These are phyloP conservation scores for Parus major DNA, from an alignment of 2,113 vertebrate genomes.

Conservation along the genomic window DNA sequence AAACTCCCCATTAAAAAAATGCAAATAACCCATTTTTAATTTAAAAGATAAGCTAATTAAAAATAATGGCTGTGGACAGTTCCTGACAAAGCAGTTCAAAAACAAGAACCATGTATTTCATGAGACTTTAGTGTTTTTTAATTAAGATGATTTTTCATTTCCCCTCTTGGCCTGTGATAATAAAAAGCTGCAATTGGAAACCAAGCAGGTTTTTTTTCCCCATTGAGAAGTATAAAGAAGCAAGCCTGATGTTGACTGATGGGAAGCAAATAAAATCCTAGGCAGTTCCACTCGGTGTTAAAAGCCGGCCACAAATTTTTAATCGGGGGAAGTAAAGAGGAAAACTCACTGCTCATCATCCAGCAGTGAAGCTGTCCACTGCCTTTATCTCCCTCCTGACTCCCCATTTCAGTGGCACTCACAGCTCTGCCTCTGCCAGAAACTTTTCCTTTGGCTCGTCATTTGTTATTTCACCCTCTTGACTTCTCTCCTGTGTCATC, in stretches of 20 bases:
- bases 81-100: conserved; percentile 67
- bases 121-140: conserved; percentile 53
- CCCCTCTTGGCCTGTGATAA: conserved; percentile 19
- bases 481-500: not conserved
- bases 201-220: not conserved
- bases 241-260: conserved; percentile 25
- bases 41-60: conserved; percentile 70
- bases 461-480: not conserved
- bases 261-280: conserved; percentile 14
- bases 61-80: conserved; percentile 61
- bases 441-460: not conserved
- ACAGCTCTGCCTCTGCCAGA: not conserved
- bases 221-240: conserved; percentile 25
- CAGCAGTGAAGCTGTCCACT: not conserved
- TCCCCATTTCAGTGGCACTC: not conserved
- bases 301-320: conserved; percentile 5
- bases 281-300: not conserved
- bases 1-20: conserved; percentile 50
- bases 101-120: conserved; percentile 53
- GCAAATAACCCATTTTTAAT: conserved; percentile 65
- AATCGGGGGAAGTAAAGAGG: not conserved
- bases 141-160: conserved; percentile 69
- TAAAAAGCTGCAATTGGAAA: conserved; percentile 49
- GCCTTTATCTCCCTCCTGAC: not conserved
- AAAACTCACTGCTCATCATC: not conserved